phyloP scores from a whole-genome alignment of 2,888 invertebrate genomes.

The Lasioglossum pauxillum region DNA sequence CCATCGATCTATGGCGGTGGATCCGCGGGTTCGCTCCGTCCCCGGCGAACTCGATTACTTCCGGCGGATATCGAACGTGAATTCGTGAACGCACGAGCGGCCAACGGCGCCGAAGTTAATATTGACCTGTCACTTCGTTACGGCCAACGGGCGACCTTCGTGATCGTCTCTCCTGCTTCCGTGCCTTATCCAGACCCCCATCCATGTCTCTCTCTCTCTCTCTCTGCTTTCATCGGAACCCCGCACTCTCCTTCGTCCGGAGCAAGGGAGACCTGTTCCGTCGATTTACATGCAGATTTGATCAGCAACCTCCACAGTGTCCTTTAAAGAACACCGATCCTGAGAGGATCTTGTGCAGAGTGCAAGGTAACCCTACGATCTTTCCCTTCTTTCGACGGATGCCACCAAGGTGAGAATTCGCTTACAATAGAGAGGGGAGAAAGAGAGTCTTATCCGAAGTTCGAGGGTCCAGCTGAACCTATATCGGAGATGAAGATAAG shows the following conservation, averaged over 20 bases:
- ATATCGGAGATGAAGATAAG: background rate
- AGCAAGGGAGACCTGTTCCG: conserved; percentile 66
- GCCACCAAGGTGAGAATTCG: conserved; percentile 16
- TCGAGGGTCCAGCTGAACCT: background rate
- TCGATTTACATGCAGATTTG: conserved; percentile 77
- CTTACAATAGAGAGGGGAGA: background rate
- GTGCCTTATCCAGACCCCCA: conserved; percentile 45
- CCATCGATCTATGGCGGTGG: conserved; percentile 41
- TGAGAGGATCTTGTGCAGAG: background rate
- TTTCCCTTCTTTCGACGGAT: background rate
- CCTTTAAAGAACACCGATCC: conserved; percentile 25
- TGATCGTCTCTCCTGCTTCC: conserved; percentile 64
- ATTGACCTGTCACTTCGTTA: conserved; percentile 75
- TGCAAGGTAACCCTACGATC: background rate
- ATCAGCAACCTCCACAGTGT: conserved; percentile 59
- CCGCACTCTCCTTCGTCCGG: conserved; percentile 31
- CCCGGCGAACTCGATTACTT: conserved; percentile 75
- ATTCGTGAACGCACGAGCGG: conserved; percentile 60
- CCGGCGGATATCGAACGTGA: conserved; percentile 79
- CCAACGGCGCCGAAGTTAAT: conserved; percentile 74
- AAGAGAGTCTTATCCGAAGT: background rate
- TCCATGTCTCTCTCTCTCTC: background rate
- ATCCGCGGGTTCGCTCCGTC: conserved; percentile 28
- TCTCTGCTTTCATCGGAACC: conserved; percentile 45
- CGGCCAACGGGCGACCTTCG: conserved; percentile 70